A percentile compares a stretch with the other conserved stretches of the same genome.
These are phyloP conservation scores for Odontothrips loti DNA, from an alignment of 2,888 invertebrate species.

Conservation along the genomic window DNA sequence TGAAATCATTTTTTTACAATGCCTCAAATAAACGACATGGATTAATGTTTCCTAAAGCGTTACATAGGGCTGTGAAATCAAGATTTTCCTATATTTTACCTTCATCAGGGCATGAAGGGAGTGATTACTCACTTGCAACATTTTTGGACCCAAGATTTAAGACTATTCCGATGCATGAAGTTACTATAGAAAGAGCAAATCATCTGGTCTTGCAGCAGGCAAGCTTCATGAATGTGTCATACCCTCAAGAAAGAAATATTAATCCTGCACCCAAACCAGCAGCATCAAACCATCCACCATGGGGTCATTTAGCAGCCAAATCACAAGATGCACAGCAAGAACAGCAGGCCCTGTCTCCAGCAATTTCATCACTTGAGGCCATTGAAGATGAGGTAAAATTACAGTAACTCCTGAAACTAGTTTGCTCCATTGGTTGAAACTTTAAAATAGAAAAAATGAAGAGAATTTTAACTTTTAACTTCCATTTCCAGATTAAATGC, in stretches of 20 bases:
- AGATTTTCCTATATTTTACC: background rate
- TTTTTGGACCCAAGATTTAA: background rate
- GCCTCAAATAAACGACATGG: background rate
- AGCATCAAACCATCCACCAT: background rate
- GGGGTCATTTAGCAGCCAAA: background rate
- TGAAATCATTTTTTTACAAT: background rate
- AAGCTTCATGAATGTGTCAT: background rate
- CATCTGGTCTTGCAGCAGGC: background rate
- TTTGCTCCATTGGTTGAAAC: too few relatives aligned
- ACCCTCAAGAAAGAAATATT: background rate
- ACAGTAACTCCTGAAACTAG: background rate
- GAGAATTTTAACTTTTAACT: background rate
- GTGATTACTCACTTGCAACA: background rate
- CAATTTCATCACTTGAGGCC: background rate
- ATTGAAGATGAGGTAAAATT: background rate
- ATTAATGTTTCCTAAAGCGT: background rate
- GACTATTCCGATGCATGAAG: background rate
- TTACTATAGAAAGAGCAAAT: background rate
- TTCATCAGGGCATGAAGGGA: background rate
- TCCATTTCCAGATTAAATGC: too few relatives aligned
- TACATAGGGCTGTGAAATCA: background rate
- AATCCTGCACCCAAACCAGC: background rate
- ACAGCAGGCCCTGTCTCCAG: background rate
- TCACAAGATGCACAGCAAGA: background rate
- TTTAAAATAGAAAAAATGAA: background rate